phyloP scores from a whole-genome alignment of 2,888 invertebrate genomes.

The Trissolcus japonicus region DNA sequence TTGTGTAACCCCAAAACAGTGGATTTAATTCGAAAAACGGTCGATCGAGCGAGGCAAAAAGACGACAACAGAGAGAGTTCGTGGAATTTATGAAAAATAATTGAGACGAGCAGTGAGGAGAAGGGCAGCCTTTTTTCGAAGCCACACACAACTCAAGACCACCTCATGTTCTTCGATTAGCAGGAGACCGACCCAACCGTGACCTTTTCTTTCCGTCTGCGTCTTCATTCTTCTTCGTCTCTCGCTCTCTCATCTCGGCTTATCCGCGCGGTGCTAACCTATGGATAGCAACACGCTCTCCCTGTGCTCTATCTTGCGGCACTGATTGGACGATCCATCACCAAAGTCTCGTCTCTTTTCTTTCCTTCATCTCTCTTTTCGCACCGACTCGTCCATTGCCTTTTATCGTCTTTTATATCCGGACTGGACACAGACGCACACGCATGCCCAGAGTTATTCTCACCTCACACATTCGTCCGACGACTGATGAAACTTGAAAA shows the following conservation, averaged over 20 bases:
- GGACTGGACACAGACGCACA: slow-evolving; percentile 44
- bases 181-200: slow-evolving; percentile 75
- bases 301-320: slow-evolving; percentile 76
- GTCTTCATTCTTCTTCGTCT: slow-evolving; percentile 61
- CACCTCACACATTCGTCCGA: slow-evolving; percentile 53
- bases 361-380: slow-evolving; percentile 59
- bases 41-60: slow-evolving; percentile 45
- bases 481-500: no score
- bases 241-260: slow-evolving; percentile 61
- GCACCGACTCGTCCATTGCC: slow-evolving; percentile 59
- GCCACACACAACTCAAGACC: slow-evolving; percentile 62
- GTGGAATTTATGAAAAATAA: slow-evolving; percentile 59
- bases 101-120: slow-evolving; percentile 42
- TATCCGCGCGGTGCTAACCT: slow-evolving; percentile 61
- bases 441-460: slow-evolving; percentile 21
- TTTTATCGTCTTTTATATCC: slow-evolving; percentile 54
- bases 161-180: slow-evolving; percentile 74
- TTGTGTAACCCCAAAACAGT: slow-evolving; percentile 28
- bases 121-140: slow-evolving; percentile 61
- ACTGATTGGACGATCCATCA: slow-evolving; percentile 81
- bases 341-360: slow-evolving; percentile 66
- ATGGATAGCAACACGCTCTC: slow-evolving; percentile 66
- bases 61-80: slow-evolving; percentile 45
- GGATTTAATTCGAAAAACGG: slow-evolving; percentile 46
- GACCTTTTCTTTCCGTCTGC: slow-evolving; percentile 70